Conservation (phyloP, 2,888 invertebrate genomes). For the Rhimphoctona megacephalus region DNA sequence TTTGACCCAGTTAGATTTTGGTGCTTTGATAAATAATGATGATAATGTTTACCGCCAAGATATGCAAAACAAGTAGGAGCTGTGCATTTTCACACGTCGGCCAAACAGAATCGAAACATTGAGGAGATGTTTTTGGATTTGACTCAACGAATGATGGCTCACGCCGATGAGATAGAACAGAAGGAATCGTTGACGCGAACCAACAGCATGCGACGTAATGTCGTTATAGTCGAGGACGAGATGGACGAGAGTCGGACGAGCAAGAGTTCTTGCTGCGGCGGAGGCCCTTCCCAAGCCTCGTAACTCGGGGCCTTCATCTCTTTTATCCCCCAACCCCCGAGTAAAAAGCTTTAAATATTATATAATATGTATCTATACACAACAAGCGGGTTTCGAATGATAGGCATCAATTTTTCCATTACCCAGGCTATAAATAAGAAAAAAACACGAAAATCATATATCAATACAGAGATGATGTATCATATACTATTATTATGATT, state of each 20-base stretch:
- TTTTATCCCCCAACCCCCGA: constrained; percentile 36
- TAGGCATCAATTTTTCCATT: constrained; percentile 30
- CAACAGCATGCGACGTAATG: constrained; percentile 84
- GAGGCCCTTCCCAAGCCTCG: constrained; percentile 67
- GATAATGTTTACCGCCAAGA: constrained; percentile 84
- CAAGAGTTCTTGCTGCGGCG: constrained; percentile 84
- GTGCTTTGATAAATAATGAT: background rate
- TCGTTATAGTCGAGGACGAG: constrained; percentile 85
- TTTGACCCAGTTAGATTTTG: background rate
- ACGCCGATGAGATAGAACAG: constrained; percentile 79
- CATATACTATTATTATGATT: background rate
- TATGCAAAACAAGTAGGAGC: constrained; percentile 97
- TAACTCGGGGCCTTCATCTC: constrained; percentile 50
- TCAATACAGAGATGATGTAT: background rate
- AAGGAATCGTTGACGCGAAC: constrained; percentile 82
- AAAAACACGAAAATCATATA: background rate
- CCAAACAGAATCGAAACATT: constrained; percentile 95
- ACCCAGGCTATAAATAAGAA: constrained; percentile 12
- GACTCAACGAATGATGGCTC: constrained; percentile 90
- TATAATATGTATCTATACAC: constrained; percentile 17
- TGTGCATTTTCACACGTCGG: constrained; percentile 96
- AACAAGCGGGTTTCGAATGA: constrained; percentile 20
- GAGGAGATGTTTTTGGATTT: constrained; percentile 96
- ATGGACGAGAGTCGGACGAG: constrained; percentile 79
- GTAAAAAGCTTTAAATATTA: constrained; percentile 66